Evolutionary conservation across 2,888 invertebrate species (phyloP), one percentile per base, ranked within the genome.

Genomic region (Limenitis camilla): DNA sequence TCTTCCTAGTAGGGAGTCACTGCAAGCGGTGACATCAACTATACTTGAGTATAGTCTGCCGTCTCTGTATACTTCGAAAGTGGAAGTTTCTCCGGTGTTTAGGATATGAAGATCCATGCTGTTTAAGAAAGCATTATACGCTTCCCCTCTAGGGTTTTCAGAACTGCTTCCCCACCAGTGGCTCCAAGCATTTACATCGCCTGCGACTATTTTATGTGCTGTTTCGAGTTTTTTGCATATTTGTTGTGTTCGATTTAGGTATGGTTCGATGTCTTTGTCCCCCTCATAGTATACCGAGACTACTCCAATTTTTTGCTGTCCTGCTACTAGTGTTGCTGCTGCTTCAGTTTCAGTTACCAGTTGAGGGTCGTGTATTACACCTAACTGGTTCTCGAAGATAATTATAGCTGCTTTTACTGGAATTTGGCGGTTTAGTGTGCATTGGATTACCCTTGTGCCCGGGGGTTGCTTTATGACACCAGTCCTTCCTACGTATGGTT

Each of bases 401-500:
- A 19, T 19, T 19, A 19, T 19, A 19, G 19, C 19, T 3, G 19
- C 19, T 19, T 19, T 19, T 19, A 19, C 19, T 19, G 19, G 19
- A 19, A 19, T 19, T 19, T 19, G 19, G 3, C 19, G 36, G 41
- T 56, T 58, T 0, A 56, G 47, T 5, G 63, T 53, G 40, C 45
- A 61, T 52, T 67, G 66, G 39, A 65, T 58, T 10, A 62, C 48
- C 27, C 10, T 53, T 0, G 56, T 58, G 39, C 61, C 63, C 0
- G 58, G 55, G 19, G 55, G 32, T 9, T 56, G 42, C 35, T 59
- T 63, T 0, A 66, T 4, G 0, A n/a, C 33, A 0, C 65, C 65
- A 2, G 6, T 44, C 0, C 29, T 36, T 0, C 66, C 68, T 3
- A 63, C 61, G 36, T 68, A 69, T 0, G 68, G 67, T 58, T 69